Base-by-base conservation (phyloP, 2,113 vertebrate species). In the Coreoperca whiteheadi region DNA sequence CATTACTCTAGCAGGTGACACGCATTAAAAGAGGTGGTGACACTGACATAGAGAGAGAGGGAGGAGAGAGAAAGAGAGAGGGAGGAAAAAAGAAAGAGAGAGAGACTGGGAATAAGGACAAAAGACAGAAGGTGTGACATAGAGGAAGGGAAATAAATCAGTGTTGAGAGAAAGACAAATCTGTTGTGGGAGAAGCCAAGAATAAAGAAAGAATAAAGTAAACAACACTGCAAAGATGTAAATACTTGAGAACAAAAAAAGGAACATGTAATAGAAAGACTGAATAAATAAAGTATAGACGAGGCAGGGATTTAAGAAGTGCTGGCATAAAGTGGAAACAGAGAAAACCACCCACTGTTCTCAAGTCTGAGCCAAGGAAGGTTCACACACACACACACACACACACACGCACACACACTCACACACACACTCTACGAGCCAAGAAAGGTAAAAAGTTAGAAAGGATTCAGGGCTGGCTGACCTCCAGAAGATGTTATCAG, bases 11-110 rank as follows among this genome's bases (percentile, higher is more conserved):
- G 60, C 84, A 89, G 88, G 87, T 94, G 91, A 92, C 88, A 91
- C 91, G 86, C 89, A 92, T 93, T 92, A 90, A 92, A 90, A 88
- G 81, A 93, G 92, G 90, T 88, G 85, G 89, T 79, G 88, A 88
- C 88, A 93, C 90, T 78, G 85, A 90, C 86, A 86, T 25, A 71
- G 84, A 74, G 73, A 67, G 67, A 16, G 63, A 77, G 77, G 34
- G 57, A 73, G 34, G 57, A 68, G 84, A 71, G 73, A 67, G 21
- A 43, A 39, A 43, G 39, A 51, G 28, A 48, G 41, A 41, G 5
- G 14, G 63, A 10, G 43, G n/a, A n/a, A n/a, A n/a, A 61, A 53
- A 51, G 66, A 28, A 32, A 48, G 50, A 46, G 32, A 43, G 43
- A 43, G 28, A 68, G 30, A 67, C 39, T 53, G 48, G 48, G 34